Evolutionary conservation across 2,113 vertebrate genomes (phyloP), one percentile per base, ranked within the genome.

Genomic region (Bucco capensis): DNA sequence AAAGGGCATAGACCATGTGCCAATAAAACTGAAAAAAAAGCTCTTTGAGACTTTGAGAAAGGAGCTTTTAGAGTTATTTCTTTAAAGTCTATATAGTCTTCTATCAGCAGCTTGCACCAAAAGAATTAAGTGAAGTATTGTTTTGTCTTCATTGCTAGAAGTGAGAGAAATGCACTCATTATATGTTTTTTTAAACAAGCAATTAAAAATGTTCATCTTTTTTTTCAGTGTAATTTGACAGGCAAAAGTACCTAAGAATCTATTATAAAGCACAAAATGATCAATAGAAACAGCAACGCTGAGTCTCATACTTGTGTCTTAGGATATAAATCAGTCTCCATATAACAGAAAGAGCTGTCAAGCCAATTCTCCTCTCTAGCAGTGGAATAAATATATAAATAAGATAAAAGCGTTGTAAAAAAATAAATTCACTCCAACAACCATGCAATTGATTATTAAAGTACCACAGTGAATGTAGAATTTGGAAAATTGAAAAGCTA

Each of bases 311-410:
- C 11, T 23, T 54, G 25, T 86, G 66, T 64, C 62, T 80, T 38
- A 72, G 28, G 12, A 47, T 61, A 76, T 82, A 56, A 88, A 83
- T 49, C 61, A 64, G 50, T 70, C 83, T 85, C 65, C 23, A 38
- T 42, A 33, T 14, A 46, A 30, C 47, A 94, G 56, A 65, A 60
- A 70, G 72, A 90, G 47, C 67, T 83, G 58, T 50, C 61, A 85
- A 42, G 33, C 77, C 18, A 86, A 47, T 88, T 60, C 9, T 91
- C 12, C 9, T 70, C 28, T 83, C 53, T 38, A 77, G 67, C 57
- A 75, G 9, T 44, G 9, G 69, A 93, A 93, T 92, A 93, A 95
- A 86, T 87, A 49, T 30, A 89, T 93, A 86, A 90, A 89, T 65
- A 91, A 96, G 60, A 94, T 67, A 61, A 93, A 92, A 88, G 44